Conservation (phyloP, 2,888 invertebrate species). For the Lycia hirtaria region DNA sequence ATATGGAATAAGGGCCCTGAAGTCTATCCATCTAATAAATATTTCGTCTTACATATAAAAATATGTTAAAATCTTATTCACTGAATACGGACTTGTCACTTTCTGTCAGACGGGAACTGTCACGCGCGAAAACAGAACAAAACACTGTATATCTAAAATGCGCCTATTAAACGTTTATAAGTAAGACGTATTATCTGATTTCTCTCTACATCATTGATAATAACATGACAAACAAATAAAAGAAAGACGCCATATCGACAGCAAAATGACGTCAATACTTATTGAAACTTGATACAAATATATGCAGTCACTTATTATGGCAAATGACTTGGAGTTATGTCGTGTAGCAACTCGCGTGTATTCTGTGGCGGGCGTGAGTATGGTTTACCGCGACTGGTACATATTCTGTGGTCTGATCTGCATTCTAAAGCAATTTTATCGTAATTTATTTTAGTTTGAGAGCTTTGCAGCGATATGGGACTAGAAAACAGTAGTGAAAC, state of each 20-base stretch:
- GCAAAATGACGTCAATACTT: conserved; percentile 21
- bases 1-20: too few relatives aligned
- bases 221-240: too few relatives aligned
- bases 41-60: too few relatives aligned
- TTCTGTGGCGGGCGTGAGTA: not conserved
- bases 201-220: too few relatives aligned
- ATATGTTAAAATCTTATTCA: too few relatives aligned
- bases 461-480: conserved; percentile 33
- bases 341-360: not conserved
- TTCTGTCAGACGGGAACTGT: too few relatives aligned
- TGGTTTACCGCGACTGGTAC: conserved; percentile 5
- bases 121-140: too few relatives aligned
- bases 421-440: conserved; percentile 38
- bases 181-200: too few relatives aligned
- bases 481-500: conserved; percentile 9
- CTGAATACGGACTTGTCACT: too few relatives aligned
- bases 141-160: too few relatives aligned
- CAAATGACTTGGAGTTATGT: conserved; percentile 34
- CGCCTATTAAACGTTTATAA: too few relatives aligned
- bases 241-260: not conserved
- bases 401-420: conserved; percentile 23
- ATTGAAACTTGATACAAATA: conserved; percentile 29
- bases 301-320: conserved; percentile 35
- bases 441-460: conserved; percentile 44
- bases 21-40: too few relatives aligned